Percentiles rank a stretch among this genome's conserved stretches.
phyloP scores from a whole-genome alignment of 2,797 vertebrate species.

The Aulostomus chinensis region DNA sequence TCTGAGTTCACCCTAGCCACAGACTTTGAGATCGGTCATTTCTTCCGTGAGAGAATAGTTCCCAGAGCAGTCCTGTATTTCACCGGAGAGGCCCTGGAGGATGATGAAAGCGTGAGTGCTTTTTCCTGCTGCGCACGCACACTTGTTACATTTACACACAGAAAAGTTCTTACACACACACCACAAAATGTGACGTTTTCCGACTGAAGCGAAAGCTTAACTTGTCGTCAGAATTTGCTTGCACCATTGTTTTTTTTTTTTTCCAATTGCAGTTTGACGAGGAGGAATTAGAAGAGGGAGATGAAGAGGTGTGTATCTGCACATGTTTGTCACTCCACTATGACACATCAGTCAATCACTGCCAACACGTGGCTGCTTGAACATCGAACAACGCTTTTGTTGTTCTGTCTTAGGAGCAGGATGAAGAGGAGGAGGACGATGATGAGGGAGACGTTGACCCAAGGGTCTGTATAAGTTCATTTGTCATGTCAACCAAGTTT shows the following conservation, averaged over 20 bases:
- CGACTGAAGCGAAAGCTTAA: no score
- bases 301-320: slow-evolving; percentile 88
- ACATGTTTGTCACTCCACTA: no score
- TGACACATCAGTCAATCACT: no score
- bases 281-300: slow-evolving; percentile 91
- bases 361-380: no score
- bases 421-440: slow-evolving; percentile 90
- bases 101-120: slow-evolving; percentile 91
- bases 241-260: slow-evolving; percentile 1
- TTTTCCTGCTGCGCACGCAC: neutral
- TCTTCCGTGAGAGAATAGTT: slow-evolving; percentile 97
- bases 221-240: no score
- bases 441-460: slow-evolving; percentile 88
- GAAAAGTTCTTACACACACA: neutral
- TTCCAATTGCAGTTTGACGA: slow-evolving; percentile 94
- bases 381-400: no score
- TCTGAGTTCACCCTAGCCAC: slow-evolving; percentile 91
- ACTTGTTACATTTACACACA: neutral
- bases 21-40: slow-evolving; percentile 97
- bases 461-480: slow-evolving; percentile 80
- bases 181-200: slow-evolving; percentile 1
- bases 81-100: slow-evolving; percentile 96
- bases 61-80: slow-evolving; percentile 97
- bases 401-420: slow-evolving; percentile 81
- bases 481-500: no score